Evolutionary conservation across 2,888 invertebrate species (phyloP).

Genomic region (Tillus elongatus): DNA sequence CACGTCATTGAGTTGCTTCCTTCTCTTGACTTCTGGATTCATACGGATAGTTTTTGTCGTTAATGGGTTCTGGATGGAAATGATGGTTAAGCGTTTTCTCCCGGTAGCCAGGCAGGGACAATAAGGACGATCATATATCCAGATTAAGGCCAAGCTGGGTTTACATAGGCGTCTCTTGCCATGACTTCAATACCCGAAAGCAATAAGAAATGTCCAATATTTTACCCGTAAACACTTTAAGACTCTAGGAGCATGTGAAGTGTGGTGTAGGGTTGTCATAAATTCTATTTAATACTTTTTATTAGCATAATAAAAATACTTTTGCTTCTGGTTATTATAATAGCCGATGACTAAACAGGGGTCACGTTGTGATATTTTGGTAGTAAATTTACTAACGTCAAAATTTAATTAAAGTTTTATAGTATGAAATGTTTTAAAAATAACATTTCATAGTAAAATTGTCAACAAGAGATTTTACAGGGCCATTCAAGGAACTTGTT

Average conservation of each 20-base stretch:
- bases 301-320: constrained; percentile 39
- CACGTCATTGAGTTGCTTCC: constrained; percentile 12
- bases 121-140: constrained; percentile 41
- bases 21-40: constrained; percentile 4
- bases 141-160: constrained; percentile 38
- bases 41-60: constrained; percentile 4
- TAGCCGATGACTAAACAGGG: too few species aligned
- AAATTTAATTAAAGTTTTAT: too few species aligned
- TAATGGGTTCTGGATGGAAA: constrained; percentile 12
- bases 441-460: too few species aligned
- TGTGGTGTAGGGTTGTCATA: constrained; percentile 36
- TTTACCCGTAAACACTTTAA: constrained; percentile 38
- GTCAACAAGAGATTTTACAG: too few species aligned
- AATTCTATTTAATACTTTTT: constrained; percentile 39
- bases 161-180: constrained; percentile 36
- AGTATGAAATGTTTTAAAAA: too few species aligned
- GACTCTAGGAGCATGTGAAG: constrained; percentile 32
- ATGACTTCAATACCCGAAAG: constrained; percentile 32
- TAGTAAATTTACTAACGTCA: too few species aligned
- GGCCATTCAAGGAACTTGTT: too few species aligned
- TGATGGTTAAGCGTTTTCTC: constrained; percentile 27
- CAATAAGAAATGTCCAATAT: constrained; percentile 41
- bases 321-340: too few species aligned
- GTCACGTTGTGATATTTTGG: too few species aligned
- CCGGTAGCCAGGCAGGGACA: constrained; percentile 33